Base-by-base conservation (phyloP, 2,113 vertebrate species). In the Engraulis encrasicolus region DNA sequence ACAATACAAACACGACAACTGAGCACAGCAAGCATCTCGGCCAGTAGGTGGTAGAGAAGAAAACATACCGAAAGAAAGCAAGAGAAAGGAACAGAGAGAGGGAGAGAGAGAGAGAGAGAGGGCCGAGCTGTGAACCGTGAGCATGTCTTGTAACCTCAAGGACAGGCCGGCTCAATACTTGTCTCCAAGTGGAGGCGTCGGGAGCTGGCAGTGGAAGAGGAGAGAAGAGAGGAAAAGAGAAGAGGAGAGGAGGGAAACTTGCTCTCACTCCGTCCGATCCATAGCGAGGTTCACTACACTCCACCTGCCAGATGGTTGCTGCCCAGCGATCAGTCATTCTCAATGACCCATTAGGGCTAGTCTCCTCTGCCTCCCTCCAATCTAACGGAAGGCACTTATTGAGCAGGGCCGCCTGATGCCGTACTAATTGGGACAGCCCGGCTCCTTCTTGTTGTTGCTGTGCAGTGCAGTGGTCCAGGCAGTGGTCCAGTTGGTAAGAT, bases 331-430 rank as follows among this genome's bases (percentile, higher is more conserved):
- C 87, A 85, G 80, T 93, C 91, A 91, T 88, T 89, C 91, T 87
- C 89, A 90, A 88, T 89, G 90, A 93, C 85, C 91, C 92, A 91
- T 93, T 92, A 92, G 88, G 84, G 84, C 86, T 87, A 89, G 84
- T 88, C 37, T 87, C 86, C 91, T 82, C 85, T 92, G 88, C 90
- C 86, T 89, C 88, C 45, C 84, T 84, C 86, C 89, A 85, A 87
- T 87, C 86, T 82, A 74, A 89, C 89, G 87, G 85, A 87, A 87
- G 90, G 86, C 85, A 84, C 90, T 91, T 93, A 94, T 89, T 87
- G 92, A 94, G 90, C 90, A 81, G 83, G n/a, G 89, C 85, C 90
- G 88, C 91, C 89, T 89, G 88, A 86, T 92, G 87, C 85, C 17
- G 82, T 86, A 87, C 86, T 94, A 93, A 94, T 93, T 93, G 91